Percentiles rank a stretch among this genome's conserved stretches.
Conservation (phyloP, 1,140 invertebrate species). For the Psilanteris sp. region DNA sequence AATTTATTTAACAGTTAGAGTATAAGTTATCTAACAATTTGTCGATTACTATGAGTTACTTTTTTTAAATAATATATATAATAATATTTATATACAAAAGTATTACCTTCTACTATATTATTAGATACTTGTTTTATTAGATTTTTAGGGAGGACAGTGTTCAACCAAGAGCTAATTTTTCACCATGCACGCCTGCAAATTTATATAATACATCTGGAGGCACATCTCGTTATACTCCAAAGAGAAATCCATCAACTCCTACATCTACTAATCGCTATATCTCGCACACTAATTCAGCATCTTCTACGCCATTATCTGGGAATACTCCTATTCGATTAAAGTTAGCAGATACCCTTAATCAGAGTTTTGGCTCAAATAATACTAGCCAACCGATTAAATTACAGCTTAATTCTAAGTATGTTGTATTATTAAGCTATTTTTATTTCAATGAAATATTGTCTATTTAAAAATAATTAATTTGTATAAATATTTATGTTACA, state of each 20-base stretch:
- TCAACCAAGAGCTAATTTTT: slow-evolving; percentile 72
- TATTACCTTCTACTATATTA: no score
- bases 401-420: slow-evolving; percentile 75
- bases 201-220: slow-evolving; percentile 73
- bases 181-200: slow-evolving; percentile 76
- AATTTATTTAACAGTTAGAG: no score
- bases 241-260: slow-evolving; percentile 68
- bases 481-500: slow-evolving; percentile 7
- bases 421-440: no score
- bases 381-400: slow-evolving; percentile 75
- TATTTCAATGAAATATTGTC: no score
- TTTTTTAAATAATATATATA: no score
- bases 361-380: slow-evolving; percentile 65
- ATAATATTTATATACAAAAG: no score
- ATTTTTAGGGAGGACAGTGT: slow-evolving; percentile 46
- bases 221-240: slow-evolving; percentile 64
- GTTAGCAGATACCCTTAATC: slow-evolving; percentile 70
- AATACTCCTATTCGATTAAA: slow-evolving; percentile 71
- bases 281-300: slow-evolving; percentile 64
- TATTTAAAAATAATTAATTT: no score
- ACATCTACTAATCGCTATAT: slow-evolving; percentile 73
- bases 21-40: no score
- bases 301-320: slow-evolving; percentile 64
- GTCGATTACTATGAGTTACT: neutral
- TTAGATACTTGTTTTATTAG: slow-evolving; percentile 9